Conservation (phyloP, 2,888 invertebrate species). For the Lucinisca nassula region DNA sequence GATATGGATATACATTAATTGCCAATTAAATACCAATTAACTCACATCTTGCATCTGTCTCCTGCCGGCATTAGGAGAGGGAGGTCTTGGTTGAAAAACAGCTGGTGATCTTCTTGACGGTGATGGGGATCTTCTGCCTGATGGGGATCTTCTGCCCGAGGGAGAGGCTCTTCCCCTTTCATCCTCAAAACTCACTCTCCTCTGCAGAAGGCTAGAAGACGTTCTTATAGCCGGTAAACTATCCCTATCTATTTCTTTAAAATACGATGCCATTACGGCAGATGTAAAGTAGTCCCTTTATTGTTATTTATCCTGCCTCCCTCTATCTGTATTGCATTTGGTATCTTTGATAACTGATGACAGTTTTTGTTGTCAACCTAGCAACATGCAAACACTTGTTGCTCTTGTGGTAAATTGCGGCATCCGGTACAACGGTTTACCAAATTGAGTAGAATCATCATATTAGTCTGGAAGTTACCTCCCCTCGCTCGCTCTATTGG, state of each 20-base stretch:
- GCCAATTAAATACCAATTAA: slow-evolving; percentile 29
- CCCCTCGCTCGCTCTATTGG: too few species aligned
- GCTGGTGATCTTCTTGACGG: slow-evolving; percentile 40
- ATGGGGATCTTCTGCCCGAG: slow-evolving; percentile 58
- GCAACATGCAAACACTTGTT: slow-evolving; percentile 69
- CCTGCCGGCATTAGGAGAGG: slow-evolving; percentile 69
- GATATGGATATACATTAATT: background rate
- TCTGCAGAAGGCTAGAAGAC: slow-evolving; percentile 17
- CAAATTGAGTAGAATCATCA: background rate
- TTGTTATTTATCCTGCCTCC: background rate
- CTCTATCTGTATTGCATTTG: slow-evolving; percentile 32
- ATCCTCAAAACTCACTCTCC: slow-evolving; percentile 64
- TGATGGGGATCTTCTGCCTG: slow-evolving; percentile 33
- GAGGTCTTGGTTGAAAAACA: slow-evolving; percentile 71
- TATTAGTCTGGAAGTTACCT: background rate
- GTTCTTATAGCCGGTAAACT: slow-evolving; percentile 59
- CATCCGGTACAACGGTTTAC: background rate
- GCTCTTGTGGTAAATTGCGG: slow-evolving; percentile 27
- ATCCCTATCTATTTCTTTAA: slow-evolving; percentile 50
- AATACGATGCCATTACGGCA: slow-evolving; percentile 63
- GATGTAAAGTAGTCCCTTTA: background rate
- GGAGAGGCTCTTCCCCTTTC: slow-evolving; percentile 33
- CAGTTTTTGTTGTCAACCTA: slow-evolving; percentile 67
- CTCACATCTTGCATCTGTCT: slow-evolving; percentile 67
- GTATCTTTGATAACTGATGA: slow-evolving; percentile 59